Evolutionary conservation across 2,888 invertebrate genomes (phyloP).

Genomic region (Spodoptera picta): DNA sequence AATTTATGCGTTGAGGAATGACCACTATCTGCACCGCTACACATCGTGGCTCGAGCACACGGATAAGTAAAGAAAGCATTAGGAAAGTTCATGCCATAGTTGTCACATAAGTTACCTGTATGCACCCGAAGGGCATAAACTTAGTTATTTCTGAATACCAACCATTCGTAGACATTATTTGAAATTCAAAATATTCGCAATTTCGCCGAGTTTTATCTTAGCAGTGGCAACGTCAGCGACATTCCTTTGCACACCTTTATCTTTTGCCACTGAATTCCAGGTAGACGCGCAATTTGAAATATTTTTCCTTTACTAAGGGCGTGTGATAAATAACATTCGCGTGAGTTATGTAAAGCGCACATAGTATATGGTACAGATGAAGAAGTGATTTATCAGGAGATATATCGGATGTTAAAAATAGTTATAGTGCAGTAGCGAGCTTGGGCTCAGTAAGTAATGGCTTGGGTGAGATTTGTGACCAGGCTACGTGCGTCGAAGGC

Average conservation of each 20-base stretch:
- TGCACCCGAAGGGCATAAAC: slow-evolving; percentile 45
- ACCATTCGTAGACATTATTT: slow-evolving; percentile 54
- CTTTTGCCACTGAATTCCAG: slow-evolving; percentile 52
- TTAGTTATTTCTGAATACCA: slow-evolving; percentile 58
- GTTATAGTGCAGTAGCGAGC: slow-evolving; percentile 32
- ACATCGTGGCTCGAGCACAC: slow-evolving; percentile 36
- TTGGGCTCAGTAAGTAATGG: slow-evolving; percentile 26
- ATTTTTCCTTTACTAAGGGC: slow-evolving; percentile 53
- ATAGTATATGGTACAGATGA: slow-evolving; percentile 34
- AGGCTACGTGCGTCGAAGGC: slow-evolving; percentile 1
- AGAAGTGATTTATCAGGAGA: slow-evolving; percentile 45
- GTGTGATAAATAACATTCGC: slow-evolving; percentile 45
- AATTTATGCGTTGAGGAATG: slow-evolving; percentile 73
- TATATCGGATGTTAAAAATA: slow-evolving; percentile 47
- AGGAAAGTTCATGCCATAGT: slow-evolving; percentile 44
- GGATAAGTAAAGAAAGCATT: slow-evolving; percentile 49
- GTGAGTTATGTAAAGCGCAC: slow-evolving; percentile 40
- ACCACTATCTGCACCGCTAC: slow-evolving; percentile 65
- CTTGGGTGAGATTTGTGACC: slow-evolving; percentile 33
- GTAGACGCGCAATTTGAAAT: slow-evolving; percentile 55
- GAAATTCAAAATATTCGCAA: slow-evolving; percentile 62
- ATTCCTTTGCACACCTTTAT: slow-evolving; percentile 60
- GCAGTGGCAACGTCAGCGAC: slow-evolving; percentile 48
- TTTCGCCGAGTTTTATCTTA: slow-evolving; percentile 58
- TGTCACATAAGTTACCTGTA: slow-evolving; percentile 48